Evolutionary conservation across 2,888 invertebrate genomes (phyloP).

Genomic region (Anodontia alba): DNA sequence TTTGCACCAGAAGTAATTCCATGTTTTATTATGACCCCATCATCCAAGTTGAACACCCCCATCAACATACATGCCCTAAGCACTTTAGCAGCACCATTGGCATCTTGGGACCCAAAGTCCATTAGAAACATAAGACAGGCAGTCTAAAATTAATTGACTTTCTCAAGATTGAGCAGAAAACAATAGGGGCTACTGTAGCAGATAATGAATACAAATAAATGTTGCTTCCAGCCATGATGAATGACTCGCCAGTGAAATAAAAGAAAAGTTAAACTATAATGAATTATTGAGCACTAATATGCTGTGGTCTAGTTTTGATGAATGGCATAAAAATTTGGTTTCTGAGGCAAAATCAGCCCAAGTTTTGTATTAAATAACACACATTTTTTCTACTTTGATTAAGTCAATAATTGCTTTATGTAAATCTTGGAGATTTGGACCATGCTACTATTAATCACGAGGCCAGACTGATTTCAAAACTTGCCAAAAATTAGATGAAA

Average conservation of each 20-base stretch:
- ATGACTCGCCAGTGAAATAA: too few relatives aligned
- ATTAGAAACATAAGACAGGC: neutral
- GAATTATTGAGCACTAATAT: conserved; percentile 5
- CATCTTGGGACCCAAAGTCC: conserved; percentile 5
- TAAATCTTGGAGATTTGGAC: conserved; percentile 2
- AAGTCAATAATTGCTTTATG: conserved; percentile 19
- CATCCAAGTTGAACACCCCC: neutral
- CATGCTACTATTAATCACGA: neutral
- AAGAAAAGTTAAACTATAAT: neutral
- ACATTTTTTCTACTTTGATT: conserved; percentile 10
- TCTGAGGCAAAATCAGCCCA: conserved; percentile 3
- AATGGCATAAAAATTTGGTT: conserved; percentile 17
- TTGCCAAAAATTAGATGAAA: conserved; percentile 15
- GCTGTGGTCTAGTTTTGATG: conserved; percentile 10
- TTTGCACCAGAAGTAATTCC: neutral
- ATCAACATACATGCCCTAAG: neutral
- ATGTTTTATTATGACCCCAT: neutral
- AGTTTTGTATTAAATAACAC: conserved; percentile 10
- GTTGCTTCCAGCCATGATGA: neutral
- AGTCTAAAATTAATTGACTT: conserved; percentile 30
- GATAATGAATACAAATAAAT: conserved; percentile 16
- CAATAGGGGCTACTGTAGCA: conserved; percentile 35
- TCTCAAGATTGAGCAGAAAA: conserved; percentile 54
- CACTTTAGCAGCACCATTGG: neutral
- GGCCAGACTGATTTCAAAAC: conserved; percentile 14